Evolutionary conservation across 2,113 vertebrate genomes (phyloP), one percentile per base, ranked within the genome.

Genomic region (Lucifuga dentata): DNA sequence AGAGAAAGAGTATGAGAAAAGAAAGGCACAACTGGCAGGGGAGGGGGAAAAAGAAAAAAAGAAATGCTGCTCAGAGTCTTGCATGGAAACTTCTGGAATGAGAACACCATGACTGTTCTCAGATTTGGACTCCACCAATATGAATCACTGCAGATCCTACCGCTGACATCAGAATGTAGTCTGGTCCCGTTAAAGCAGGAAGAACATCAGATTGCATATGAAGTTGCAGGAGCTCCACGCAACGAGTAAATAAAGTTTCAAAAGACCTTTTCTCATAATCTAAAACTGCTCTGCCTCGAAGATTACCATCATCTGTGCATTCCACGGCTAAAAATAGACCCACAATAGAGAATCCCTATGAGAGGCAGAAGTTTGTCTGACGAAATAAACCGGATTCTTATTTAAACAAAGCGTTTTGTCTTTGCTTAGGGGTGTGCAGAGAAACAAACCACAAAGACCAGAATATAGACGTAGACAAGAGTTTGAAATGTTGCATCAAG

Each of bases 71-170:
- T 56, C 43, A 64, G 51, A 49, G 64, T 79, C 75, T 75, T 46
- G 73, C 52, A 89, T 84, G 84, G 84, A 88, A 90, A 90, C 21
- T 86, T 84, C 80, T 73, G 52, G 43, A 81, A 76, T 79, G 76
- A 84, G 84, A 84, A 86, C 75, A 77, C 56, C 60, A 73, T 68
- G 75, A 55, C 66, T 81, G 51, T 20, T 79, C 53, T 80, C 43
- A 39, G 51, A 67, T 50, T 75, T 69, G 65, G 67, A 78, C 77
- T 63, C 71, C 60, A 44, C 41, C 69, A 61, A 50, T 17, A 53
- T 86, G 79, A 86, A 68, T 76, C 86, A 85, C 68, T 38, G 71
- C 44, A 26, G 69, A 78, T 40, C 16, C 48, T 51, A 64, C 50
- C 11, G 20, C 57, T 73, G 55, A 77, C 68, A 69, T 62, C 32